Evolutionary conservation across 2,888 invertebrate species (phyloP).

Genomic region (Spisula solida): DNA sequence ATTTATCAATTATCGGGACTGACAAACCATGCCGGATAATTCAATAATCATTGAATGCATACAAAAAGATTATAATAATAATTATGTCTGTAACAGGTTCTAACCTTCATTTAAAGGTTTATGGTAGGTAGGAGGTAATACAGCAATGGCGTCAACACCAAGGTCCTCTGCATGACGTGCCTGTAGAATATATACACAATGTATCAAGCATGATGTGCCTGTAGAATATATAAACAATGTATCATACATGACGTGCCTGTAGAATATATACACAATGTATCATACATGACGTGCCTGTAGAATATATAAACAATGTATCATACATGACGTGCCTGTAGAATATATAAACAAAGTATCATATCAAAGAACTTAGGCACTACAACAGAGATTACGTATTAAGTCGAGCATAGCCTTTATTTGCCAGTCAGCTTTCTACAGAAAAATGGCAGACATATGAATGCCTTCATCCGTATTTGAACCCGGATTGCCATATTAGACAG

Average conservation of each 20-base stretch:
- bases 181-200: conserved; percentile 62
- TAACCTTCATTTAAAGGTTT: conserved; percentile 82
- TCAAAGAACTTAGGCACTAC: too few species aligned
- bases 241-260: conserved; percentile 71
- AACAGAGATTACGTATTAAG: too few species aligned
- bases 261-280: background rate
- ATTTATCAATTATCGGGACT: too few species aligned
- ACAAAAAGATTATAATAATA: too few species aligned
- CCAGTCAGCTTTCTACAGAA: too few species aligned
- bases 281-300: conserved; percentile 69
- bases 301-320: background rate
- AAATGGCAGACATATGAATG: too few species aligned
- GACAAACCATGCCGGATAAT: too few species aligned
- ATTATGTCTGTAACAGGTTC: background rate
- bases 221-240: background rate
- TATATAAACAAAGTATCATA: background rate
- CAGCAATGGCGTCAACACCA: conserved; percentile 83
- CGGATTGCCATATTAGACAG: too few species aligned
- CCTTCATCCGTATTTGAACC: too few species aligned
- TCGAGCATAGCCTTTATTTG: too few species aligned
- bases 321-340: conserved; percentile 69
- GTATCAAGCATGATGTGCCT: conserved; percentile 70
- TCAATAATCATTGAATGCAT: too few species aligned
- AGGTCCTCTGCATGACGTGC: conserved; percentile 81
- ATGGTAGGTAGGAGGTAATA: conserved; percentile 82